Evolutionary conservation across 92 coral and sea anemone species (phyloP).

Genomic region (Epizoanthus scotinus): DNA sequence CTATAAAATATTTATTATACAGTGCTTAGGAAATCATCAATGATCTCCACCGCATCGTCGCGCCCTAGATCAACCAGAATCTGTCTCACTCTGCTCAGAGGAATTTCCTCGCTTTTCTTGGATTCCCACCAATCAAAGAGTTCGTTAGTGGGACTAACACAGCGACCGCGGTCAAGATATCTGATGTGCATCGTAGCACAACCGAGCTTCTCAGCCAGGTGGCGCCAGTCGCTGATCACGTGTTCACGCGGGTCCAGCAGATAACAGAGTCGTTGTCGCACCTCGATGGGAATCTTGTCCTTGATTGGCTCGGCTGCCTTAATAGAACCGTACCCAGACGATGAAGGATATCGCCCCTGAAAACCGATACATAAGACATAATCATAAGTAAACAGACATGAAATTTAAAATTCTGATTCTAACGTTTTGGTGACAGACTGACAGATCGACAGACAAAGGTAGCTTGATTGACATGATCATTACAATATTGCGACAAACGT

Average conservation of each 20-base stretch:
- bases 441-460: too few relatives aligned
- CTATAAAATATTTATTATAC: not conserved
- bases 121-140: conserved; percentile 19
- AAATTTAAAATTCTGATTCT: too few relatives aligned
- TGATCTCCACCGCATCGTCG: not conserved
- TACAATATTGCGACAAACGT: too few relatives aligned
- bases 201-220: conserved; percentile 19
- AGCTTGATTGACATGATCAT: too few relatives aligned
- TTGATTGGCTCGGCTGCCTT: not conserved
- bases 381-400: not conserved
- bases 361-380: not conserved
- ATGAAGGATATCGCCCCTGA: not conserved
- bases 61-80: not conserved
- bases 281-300: conserved; percentile 1
- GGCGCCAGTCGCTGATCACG: not conserved
- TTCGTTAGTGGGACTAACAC: conserved; percentile 5
- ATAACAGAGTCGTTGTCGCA: not conserved
- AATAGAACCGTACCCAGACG: conserved; percentile 11
- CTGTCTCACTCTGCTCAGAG: conserved; percentile 2
- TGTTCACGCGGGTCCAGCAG: conserved; percentile 7
- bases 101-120: conserved; percentile 8
- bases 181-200: not conserved
- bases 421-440: too few relatives aligned
- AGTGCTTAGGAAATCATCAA: not conserved
- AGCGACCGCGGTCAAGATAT: not conserved